Evolutionary conservation across 2,888 invertebrate genomes (phyloP).

Genomic region (Agelastica alni): DNA sequence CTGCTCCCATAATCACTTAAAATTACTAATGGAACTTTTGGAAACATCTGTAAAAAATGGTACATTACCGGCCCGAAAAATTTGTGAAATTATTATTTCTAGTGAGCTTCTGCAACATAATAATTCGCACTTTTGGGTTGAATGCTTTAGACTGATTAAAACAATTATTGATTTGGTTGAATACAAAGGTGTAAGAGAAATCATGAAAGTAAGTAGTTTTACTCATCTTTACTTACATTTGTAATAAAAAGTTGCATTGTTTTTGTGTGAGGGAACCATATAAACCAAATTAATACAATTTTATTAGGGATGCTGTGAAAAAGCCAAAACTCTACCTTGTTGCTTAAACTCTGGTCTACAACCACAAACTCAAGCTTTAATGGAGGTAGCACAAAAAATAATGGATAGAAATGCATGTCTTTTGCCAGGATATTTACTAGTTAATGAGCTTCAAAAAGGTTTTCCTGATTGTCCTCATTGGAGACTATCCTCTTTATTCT

Average conservation of each 20-base stretch:
- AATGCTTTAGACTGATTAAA: constrained; percentile 81
- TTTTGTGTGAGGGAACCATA: too few species aligned
- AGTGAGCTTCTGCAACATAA: constrained; percentile 82
- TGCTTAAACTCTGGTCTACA: constrained; percentile 78
- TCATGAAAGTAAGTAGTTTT: constrained; percentile 73
- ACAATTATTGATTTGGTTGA: constrained; percentile 89
- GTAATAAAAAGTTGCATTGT: too few species aligned
- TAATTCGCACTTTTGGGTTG: constrained; percentile 87
- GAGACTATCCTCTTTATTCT: constrained; percentile 85
- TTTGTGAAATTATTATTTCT: constrained; percentile 84
- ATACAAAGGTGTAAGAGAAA: constrained; percentile 92
- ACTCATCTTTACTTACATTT: too few species aligned
- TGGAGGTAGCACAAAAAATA: constrained; percentile 83
- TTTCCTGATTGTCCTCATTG: constrained; percentile 91
- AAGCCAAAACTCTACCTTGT: constrained; percentile 80
- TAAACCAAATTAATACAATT: too few species aligned
- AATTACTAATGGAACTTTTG: constrained; percentile 74
- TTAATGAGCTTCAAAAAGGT: constrained; percentile 91
- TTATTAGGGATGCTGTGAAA: constrained; percentile 79
- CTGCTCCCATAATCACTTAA: constrained; percentile 73
- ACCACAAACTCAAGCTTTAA: constrained; percentile 79
- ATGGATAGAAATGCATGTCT: constrained; percentile 91
- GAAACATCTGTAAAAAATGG: constrained; percentile 70
- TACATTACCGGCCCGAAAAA: constrained; percentile 75
- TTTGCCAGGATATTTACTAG: constrained; percentile 92